Evolutionary conservation across 2,797 vertebrate species (phyloP).

Genomic region (Setipinna tenuifilis): DNA sequence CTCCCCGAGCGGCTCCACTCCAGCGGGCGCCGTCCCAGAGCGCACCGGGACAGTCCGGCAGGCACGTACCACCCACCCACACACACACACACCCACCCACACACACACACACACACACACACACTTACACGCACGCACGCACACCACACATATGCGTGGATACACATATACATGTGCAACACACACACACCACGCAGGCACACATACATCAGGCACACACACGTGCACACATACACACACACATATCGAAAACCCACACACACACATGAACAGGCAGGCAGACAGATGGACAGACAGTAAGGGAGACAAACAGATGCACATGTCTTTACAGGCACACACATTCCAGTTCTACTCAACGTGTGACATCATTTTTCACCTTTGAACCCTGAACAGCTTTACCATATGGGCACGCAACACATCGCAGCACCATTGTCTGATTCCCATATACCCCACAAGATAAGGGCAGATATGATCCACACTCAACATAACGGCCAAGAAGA

Average conservation of each 20-base stretch:
- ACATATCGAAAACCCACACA: neutral
- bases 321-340: neutral
- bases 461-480: neutral
- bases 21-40: conserved; percentile 55
- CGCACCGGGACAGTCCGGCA: conserved; percentile 67
- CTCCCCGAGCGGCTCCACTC: conserved; percentile 7
- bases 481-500: neutral
- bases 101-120: conserved; percentile 40
- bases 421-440: conserved; percentile 7
- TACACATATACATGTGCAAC: too few species aligned
- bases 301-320: neutral
- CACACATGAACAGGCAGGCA: neutral
- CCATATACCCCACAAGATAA: neutral
- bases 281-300: neutral
- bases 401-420: neutral
- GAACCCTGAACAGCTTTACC: neutral
- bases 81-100: conserved; percentile 39
- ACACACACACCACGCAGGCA: too few species aligned
- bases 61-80: conserved; percentile 71
- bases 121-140: neutral
- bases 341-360: neutral
- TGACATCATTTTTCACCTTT: neutral
- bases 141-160: neutral
- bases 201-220: too few species aligned
- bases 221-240: neutral